phyloP scores from a whole-genome alignment of 2,797 vertebrate species.

The Myotis pilosus region DNA sequence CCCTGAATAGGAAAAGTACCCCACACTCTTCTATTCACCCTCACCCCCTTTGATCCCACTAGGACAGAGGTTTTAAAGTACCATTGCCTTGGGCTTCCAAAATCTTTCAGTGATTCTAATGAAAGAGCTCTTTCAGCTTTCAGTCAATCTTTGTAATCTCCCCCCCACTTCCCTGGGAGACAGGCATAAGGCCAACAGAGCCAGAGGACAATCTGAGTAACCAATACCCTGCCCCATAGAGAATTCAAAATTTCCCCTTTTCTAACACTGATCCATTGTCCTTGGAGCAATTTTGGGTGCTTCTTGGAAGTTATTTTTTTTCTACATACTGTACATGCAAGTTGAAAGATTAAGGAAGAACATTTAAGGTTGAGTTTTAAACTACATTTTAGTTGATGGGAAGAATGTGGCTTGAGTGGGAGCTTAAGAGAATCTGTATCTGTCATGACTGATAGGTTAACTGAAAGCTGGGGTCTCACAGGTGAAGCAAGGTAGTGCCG shows the following conservation, averaged over 20 bases:
- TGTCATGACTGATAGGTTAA: neutral
- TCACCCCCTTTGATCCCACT: slow-evolving; percentile 40
- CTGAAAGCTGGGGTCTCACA: neutral
- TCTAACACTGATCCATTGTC: slow-evolving; percentile 69
- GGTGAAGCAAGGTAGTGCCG: neutral
- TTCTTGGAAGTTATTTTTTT: slow-evolving; percentile 6
- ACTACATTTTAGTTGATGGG: neutral
- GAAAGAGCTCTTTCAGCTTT: slow-evolving; percentile 71
- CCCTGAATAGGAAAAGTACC: slow-evolving; percentile 36
- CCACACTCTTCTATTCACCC: slow-evolving; percentile 32
- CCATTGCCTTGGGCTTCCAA: slow-evolving; percentile 58
- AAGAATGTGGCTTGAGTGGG: neutral
- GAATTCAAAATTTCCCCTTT: slow-evolving; percentile 50
- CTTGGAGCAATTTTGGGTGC: slow-evolving; percentile 14
- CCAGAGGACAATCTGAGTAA: slow-evolving; percentile 62
- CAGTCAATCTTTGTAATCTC: slow-evolving; percentile 41
- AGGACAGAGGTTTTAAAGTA: slow-evolving; percentile 67
- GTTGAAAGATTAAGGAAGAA: slow-evolving; percentile 20
- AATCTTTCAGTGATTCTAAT: slow-evolving; percentile 49
- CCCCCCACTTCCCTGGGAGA: neutral
- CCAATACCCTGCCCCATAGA: slow-evolving; percentile 29
- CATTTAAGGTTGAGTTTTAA: slow-evolving; percentile 18
- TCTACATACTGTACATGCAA: slow-evolving; percentile 15
- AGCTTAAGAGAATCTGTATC: neutral
- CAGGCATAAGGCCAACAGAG: slow-evolving; percentile 61